Conservation (phyloP, 2,888 invertebrate genomes). For the Leptogaster cylindrica region DNA sequence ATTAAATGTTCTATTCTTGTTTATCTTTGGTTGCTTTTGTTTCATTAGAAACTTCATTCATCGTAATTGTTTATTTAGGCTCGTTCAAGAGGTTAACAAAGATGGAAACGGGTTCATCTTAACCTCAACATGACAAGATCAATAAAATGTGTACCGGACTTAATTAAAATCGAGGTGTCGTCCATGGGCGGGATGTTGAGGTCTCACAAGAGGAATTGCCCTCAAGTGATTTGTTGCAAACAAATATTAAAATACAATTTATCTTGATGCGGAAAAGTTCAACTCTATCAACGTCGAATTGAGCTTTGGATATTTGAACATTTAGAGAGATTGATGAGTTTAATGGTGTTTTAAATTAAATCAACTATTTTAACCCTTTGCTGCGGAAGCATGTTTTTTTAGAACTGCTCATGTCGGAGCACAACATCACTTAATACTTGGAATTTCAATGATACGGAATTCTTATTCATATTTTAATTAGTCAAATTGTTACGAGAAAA, state of each 20-base stretch:
- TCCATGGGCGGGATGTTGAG: neutral
- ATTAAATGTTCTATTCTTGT: no score
- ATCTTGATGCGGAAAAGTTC: neutral
- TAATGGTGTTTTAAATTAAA: no score
- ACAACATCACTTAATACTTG: no score
- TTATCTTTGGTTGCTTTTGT: no score
- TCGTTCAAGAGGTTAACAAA: neutral
- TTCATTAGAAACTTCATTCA: conserved; percentile 1
- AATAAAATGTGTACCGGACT: neutral
- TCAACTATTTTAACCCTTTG: no score
- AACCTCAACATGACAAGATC: neutral
- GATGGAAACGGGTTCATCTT: neutral
- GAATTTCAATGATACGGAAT: no score
- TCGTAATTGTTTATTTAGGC: neutral
- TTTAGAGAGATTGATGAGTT: no score
- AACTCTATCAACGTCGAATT: neutral
- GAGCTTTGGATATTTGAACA: neutral
- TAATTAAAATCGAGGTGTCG: neutral
- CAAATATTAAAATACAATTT: neutral
- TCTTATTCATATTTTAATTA: no score
- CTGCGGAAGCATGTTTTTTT: no score
- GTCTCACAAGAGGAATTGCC: neutral
- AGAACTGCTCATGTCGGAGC: no score
- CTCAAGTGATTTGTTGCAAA: conserved; percentile 1
- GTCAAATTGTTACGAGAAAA: no score